Evolutionary conservation across 2,113 vertebrate genomes (phyloP).

Genomic region (Oryzias melastigma): DNA sequence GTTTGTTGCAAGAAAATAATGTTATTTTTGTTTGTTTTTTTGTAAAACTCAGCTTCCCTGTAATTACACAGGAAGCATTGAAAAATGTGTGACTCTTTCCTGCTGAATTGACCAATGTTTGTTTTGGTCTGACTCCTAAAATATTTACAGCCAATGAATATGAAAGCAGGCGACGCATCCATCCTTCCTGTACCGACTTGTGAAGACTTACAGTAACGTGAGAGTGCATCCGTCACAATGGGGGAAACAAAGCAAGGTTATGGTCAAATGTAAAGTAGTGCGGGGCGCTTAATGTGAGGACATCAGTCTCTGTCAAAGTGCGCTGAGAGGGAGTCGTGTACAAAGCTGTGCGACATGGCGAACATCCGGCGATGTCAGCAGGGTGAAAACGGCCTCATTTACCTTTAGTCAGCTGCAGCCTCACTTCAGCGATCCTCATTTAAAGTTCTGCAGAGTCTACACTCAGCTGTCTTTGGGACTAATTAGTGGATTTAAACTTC

Average conservation of each 20-base stretch:
- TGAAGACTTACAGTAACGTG: background rate
- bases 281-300: constrained; percentile 49
- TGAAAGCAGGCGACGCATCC: constrained; percentile 33
- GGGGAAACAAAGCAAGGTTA: constrained; percentile 44
- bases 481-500: constrained; percentile 17
- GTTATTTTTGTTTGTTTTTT: constrained; percentile 16
- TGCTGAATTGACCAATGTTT: constrained; percentile 51
- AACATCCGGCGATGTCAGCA: constrained; percentile 61
- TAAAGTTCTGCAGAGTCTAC: constrained; percentile 27
- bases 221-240: constrained; percentile 11
- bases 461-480: constrained; percentile 24
- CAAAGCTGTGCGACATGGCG: constrained; percentile 50
- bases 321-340: constrained; percentile 45
- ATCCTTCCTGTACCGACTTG: constrained; percentile 6
- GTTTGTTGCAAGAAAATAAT: constrained; percentile 42
- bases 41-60: constrained; percentile 56
- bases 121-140: constrained; percentile 49
- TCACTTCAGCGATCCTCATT: constrained; percentile 49
- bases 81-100: constrained; percentile 42
- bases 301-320: constrained; percentile 72
- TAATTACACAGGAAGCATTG: constrained; percentile 53
- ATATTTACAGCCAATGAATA: constrained; percentile 63
- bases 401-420: constrained; percentile 50
- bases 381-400: constrained; percentile 65
- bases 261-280: constrained; percentile 58